phyloP scores from a whole-genome alignment of 2,797 vertebrate genomes.

The Podarcis siculus region DNA sequence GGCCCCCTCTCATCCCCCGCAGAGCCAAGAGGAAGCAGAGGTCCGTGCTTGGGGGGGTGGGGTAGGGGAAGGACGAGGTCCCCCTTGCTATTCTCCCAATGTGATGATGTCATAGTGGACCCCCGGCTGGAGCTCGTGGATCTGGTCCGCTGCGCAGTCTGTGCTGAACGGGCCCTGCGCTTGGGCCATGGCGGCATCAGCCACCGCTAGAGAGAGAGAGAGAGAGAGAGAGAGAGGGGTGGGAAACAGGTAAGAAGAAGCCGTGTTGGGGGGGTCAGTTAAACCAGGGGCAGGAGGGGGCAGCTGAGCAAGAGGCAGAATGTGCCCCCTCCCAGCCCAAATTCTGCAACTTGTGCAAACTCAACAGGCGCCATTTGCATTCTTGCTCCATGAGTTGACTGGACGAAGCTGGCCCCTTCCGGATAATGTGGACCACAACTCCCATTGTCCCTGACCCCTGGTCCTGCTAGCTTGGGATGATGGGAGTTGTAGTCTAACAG shows the following conservation, averaged over 20 bases:
- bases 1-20: background rate
- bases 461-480: too few relatives aligned
- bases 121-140: slow-evolving; percentile 91
- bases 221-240: background rate
- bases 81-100: slow-evolving; percentile 76
- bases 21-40: too few relatives aligned
- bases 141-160: slow-evolving; percentile 87
- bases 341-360: background rate
- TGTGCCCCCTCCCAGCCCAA: background rate
- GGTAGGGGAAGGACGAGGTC: too few relatives aligned
- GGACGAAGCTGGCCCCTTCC: too few relatives aligned
- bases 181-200: slow-evolving; percentile 90
- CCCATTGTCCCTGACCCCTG: too few relatives aligned
- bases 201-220: slow-evolving; percentile 82
- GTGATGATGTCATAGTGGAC: slow-evolving; percentile 96
- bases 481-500: too few relatives aligned
- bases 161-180: slow-evolving; percentile 85
- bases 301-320: background rate
- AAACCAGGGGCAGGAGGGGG: background rate
- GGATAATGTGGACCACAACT: too few relatives aligned
- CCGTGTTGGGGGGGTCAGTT: fast-evolving
- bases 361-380: background rate
- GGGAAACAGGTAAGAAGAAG: fast-evolving
- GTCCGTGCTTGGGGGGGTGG: too few relatives aligned
- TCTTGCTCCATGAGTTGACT: too few relatives aligned